These are phyloP conservation scores for Tridacna crocea DNA, from an alignment of 2,888 invertebrate species.

Conservation along the genomic window DNA sequence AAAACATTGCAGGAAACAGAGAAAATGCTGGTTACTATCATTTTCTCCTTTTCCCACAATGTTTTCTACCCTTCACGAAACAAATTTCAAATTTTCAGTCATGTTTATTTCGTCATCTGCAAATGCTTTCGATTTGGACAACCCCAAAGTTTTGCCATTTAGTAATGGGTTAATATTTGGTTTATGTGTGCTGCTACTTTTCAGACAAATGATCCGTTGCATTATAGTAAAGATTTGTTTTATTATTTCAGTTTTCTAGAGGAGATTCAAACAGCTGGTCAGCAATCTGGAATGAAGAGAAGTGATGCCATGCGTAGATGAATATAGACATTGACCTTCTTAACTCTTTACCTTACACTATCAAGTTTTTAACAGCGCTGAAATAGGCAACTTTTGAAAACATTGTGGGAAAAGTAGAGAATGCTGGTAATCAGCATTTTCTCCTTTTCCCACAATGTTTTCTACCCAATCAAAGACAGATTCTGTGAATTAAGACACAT, in stretches of 20 bases:
- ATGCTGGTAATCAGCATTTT: not conserved
- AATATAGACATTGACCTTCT: not conserved
- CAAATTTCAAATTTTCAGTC: too few species aligned
- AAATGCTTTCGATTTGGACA: too few species aligned
- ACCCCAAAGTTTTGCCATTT: too few species aligned
- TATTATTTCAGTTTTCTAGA: slow-evolving; percentile 69
- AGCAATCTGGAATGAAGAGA: slow-evolving; percentile 35
- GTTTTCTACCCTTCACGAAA: not conserved
- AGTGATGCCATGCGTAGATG: slow-evolving; percentile 47
- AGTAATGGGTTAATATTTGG: too few species aligned
- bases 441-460: not conserved
- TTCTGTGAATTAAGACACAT: too few species aligned
- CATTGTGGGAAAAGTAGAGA: not conserved
- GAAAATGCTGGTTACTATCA: too few species aligned
- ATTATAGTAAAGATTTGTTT: not conserved
- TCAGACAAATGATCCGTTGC: too few species aligned
- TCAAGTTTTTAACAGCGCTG: too few species aligned
- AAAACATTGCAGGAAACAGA: too few species aligned
- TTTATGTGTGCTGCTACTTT: too few species aligned
- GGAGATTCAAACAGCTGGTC: slow-evolving; percentile 67
- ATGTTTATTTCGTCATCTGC: too few species aligned
- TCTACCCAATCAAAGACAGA: not conserved
- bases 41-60: not conserved
- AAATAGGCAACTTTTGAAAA: not conserved
- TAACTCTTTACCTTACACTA: too few species aligned